Evolutionary conservation across 1,140 invertebrate species (phyloP).

Genomic region (Rhopalosiphum maidis): DNA sequence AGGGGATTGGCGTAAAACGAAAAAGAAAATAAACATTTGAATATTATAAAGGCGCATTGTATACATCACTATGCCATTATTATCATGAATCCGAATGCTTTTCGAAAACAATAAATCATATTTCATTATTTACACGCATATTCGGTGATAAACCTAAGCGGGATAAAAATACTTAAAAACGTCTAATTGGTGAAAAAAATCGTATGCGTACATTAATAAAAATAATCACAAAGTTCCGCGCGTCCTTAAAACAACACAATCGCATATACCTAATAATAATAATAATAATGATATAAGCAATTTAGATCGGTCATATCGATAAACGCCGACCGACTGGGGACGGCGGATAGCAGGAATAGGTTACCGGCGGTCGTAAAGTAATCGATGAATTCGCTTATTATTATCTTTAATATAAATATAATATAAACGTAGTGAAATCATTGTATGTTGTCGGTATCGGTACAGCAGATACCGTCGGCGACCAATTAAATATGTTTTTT

Average conservation of each 20-base stretch:
- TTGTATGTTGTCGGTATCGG: not conserved
- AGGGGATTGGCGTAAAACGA: not conserved
- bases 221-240: not conserved
- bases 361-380: not conserved
- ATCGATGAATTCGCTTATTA: not conserved
- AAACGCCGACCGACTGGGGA: not conserved
- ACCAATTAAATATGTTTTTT: slow-evolving; percentile 4
- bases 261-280: not conserved
- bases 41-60: not conserved
- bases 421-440: not conserved
- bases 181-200: not conserved
- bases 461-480: not conserved
- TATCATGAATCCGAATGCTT: not conserved
- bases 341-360: not conserved
- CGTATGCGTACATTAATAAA: not conserved
- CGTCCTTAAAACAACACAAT: not conserved
- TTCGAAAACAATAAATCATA: not conserved
- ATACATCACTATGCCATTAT: not conserved
- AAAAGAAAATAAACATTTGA: slow-evolving; percentile 8
- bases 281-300: not conserved
- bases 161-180: not conserved
- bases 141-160: not conserved
- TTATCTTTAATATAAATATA: not conserved
- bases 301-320: slow-evolving; percentile 7
- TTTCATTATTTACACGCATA: not conserved